Percentiles rank a stretch among this genome's conserved stretches.
phyloP scores from a whole-genome alignment of 2,888 invertebrate species.

The Geophilus truncorum region DNA sequence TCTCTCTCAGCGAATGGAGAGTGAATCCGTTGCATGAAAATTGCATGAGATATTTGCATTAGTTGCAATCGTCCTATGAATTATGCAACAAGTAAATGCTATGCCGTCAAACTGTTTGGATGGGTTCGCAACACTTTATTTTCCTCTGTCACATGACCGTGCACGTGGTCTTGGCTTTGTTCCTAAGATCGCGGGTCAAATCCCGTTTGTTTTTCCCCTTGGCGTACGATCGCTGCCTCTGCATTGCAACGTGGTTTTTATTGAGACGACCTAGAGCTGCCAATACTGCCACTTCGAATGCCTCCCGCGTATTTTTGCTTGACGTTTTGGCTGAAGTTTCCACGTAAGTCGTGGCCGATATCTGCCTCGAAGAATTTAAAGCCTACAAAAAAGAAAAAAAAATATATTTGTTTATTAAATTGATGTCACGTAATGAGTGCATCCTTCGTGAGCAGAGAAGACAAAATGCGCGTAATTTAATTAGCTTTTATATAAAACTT shows the following conservation, averaged over 20 bases:
- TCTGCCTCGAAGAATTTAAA: slow-evolving; percentile 29
- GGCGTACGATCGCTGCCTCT: slow-evolving; percentile 41
- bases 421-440: no score
- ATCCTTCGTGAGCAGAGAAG: no score
- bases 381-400: slow-evolving; percentile 17
- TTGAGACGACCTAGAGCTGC: slow-evolving; percentile 59
- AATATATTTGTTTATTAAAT: not conserved
- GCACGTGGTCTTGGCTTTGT: slow-evolving; percentile 57
- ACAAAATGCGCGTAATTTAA: no score
- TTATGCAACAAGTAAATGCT: not conserved
- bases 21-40: not conserved
- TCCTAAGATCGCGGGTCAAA: slow-evolving; percentile 58
- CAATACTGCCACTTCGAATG: slow-evolving; percentile 62
- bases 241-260: slow-evolving; percentile 49
- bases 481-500: no score
- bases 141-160: slow-evolving; percentile 56
- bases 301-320: slow-evolving; percentile 59
- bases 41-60: not conserved
- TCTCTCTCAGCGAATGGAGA: no score
- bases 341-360: slow-evolving; percentile 58
- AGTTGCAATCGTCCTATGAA: not conserved
- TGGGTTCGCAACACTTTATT: not conserved
- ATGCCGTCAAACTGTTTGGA: not conserved
- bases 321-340: slow-evolving; percentile 61
- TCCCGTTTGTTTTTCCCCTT: slow-evolving; percentile 57